Base-by-base conservation (phyloP, 2,888 invertebrate genomes). In the Hirtodrosophila confusa region DNA sequence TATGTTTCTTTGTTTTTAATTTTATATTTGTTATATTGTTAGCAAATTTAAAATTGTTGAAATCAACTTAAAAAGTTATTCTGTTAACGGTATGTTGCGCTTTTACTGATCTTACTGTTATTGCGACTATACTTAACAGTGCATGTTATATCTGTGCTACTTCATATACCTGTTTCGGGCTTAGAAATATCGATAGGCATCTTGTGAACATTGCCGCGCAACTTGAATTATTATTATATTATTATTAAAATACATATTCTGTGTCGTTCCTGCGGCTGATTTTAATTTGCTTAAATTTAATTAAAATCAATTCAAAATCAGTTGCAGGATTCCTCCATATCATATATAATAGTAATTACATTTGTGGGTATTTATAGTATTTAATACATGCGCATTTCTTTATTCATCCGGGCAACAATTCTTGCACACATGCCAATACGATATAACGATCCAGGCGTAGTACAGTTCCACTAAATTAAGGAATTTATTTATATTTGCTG, bases 391-490 rank as follows among this genome's bases (percentile, higher is more conserved):
- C 37, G 41, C 8, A 8, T 10, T 27, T 12, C n/a, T 6, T 8
- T 2, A 4, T 27, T 6, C 24, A 33, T 66, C 6, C 1, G 4
- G 4, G 23, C 47, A 57, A 6, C 53, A 36, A 1, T 35, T 54
- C 8, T 3, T 8, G 41, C 49, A 41, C 0, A 40, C 0, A 23
- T 37, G 36, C 60, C 66, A 66, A 50, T 57, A 66, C 4, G 73
- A 73, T 3, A 70, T 8, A 4, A 51, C 47, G 7, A 57, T 39
- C 50, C 66, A 66, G 7, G 43, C 31, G 50, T 11, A 51, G n/a
- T 73, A 73, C 0, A 57, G 0, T 35, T 73, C 70, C 40, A 47
- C 75, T 70, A n/a, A 44, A 36, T 44, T 17, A 17, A 29, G 17
- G 2, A 7, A 4, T 9, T 33, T 9, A 12, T 47, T 23, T 3